Conservation (phyloP, 1,140 invertebrate species). For the Heliconius hermathena region DNA sequence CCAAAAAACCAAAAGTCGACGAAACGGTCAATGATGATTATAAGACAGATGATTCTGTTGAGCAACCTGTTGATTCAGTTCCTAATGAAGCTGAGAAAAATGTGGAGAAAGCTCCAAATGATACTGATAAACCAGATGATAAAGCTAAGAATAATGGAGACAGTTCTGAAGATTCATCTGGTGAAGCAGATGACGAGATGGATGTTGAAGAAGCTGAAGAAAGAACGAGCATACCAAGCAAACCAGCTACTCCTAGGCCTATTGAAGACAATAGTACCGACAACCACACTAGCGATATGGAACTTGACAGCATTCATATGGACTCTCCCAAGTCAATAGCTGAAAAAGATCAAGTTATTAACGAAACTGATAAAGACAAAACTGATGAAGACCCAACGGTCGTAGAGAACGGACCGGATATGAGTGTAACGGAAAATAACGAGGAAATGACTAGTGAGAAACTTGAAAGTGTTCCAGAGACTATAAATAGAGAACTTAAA, state of each 20-base stretch:
- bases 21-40: conserved; percentile 50
- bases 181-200: conserved; percentile 85
- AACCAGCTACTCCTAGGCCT: conserved; percentile 63
- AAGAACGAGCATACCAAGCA: conserved; percentile 57
- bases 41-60: conserved; percentile 60
- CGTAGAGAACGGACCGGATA: conserved; percentile 44
- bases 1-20: conserved; percentile 64
- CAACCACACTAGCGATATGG: conserved; percentile 76
- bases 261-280: conserved; percentile 69
- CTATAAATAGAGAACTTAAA: conserved; percentile 62
- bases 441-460: conserved; percentile 33
- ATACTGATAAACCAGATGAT: conserved; percentile 68
- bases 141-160: conserved; percentile 82
- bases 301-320: conserved; percentile 78
- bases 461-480: conserved; percentile 46
- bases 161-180: conserved; percentile 83
- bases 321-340: conserved; percentile 73
- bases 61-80: conserved; percentile 47
- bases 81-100: conserved; percentile 44
- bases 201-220: conserved; percentile 82
- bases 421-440: conserved; percentile 42
- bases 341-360: conserved; percentile 73
- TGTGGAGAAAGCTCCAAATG: conserved; percentile 35
- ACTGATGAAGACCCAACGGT: conserved; percentile 45
- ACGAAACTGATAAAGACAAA: conserved; percentile 56